phyloP scores from a whole-genome alignment of 2,888 invertebrate genomes.

The Lycocerus yunnanus region DNA sequence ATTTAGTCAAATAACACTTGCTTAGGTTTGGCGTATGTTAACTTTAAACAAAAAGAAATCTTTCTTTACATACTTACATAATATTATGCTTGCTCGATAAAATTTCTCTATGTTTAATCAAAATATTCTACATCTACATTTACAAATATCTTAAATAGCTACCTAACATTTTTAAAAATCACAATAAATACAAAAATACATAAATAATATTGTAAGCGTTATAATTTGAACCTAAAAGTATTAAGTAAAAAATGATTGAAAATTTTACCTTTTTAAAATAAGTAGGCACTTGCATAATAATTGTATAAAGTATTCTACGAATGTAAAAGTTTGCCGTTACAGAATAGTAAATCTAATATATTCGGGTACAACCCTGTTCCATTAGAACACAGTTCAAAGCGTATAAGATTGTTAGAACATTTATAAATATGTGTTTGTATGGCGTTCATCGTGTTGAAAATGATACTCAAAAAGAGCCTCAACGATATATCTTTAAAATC shows the following conservation, averaged over 20 bases:
- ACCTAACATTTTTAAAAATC: not conserved
- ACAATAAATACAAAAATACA: not conserved
- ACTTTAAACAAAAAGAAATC: not conserved
- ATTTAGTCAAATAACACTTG: no score
- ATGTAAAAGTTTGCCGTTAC: conserved; percentile 22
- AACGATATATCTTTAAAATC: not conserved
- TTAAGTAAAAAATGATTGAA: conserved; percentile 2
- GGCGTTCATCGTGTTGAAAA: conserved; percentile 2
- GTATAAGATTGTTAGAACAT: conserved; percentile 29
- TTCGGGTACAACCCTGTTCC: conserved; percentile 31
- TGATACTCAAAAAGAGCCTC: not conserved
- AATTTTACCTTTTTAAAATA: conserved; percentile 16
- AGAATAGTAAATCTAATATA: conserved; percentile 22
- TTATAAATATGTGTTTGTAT: conserved; percentile 22
- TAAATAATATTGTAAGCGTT: not conserved
- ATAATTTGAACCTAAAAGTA: not conserved
- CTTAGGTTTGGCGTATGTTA: no score
- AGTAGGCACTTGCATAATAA: conserved; percentile 32
- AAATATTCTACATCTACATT: not conserved
- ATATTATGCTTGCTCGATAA: no score
- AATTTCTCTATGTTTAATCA: not conserved
- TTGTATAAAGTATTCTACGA: conserved; percentile 20
- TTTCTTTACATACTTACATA: not conserved
- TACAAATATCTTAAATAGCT: not conserved
- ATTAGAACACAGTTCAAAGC: conserved; percentile 35